A percentile compares a stretch with the other conserved stretches of the same genome.
These are phyloP conservation scores for Hylomyscus alleni DNA, from an alignment of 2,797 vertebrate genomes.

Conservation along the genomic window DNA sequence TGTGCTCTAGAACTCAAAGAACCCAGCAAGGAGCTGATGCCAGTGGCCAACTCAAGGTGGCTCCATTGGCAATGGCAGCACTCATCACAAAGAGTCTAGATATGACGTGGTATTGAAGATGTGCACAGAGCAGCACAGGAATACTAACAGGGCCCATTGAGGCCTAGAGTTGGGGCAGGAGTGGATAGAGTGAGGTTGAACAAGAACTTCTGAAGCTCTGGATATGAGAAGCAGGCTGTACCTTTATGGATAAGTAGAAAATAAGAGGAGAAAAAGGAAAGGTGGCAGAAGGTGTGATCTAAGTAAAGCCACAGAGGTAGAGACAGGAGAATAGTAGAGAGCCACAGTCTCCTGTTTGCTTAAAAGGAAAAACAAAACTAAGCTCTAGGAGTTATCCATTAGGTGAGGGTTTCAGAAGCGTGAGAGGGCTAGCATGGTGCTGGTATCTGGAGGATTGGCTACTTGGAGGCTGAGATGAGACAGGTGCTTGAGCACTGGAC, in stretches of 20 bases:
- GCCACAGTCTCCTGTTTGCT: no score
- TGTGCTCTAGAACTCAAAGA: neutral
- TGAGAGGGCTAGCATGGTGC: accelerated
- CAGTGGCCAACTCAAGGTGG: neutral
- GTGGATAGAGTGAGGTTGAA: neutral
- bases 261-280: neutral
- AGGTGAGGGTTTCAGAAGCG: neutral
- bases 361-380: neutral
- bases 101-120: neutral
- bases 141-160: neutral
- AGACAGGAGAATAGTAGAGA: neutral
- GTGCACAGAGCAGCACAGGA: neutral
- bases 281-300: neutral
- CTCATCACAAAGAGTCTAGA: neutral
- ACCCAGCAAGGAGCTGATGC: neutral
- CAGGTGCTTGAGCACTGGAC: neutral
- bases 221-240: neutral
- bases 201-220: neutral
- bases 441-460: no score
- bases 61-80: neutral
- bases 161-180: neutral
- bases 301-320: neutral
- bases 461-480: neutral
- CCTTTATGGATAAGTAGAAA: neutral
- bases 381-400: neutral